Percentiles rank a stretch among this genome's conserved stretches.
Evolutionary conservation across 2,888 invertebrate genomes (phyloP).

Genomic region (Myopa tessellatipennis): DNA sequence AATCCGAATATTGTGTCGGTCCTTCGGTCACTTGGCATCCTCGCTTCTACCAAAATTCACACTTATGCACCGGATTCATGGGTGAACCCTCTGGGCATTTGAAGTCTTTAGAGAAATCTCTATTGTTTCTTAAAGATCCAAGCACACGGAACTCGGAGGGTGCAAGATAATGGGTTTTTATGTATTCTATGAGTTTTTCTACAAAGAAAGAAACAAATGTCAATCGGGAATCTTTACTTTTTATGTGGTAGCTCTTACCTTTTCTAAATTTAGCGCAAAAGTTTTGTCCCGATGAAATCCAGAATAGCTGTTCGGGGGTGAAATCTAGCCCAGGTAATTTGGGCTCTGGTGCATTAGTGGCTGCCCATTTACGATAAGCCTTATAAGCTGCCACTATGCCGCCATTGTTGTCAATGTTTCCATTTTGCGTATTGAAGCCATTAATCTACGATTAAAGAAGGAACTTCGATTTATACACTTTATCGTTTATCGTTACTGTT

Average conservation of each 20-base stretch:
- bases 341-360: slow-evolving; percentile 75
- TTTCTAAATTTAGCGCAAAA: slow-evolving; percentile 88
- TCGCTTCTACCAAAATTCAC: slow-evolving; percentile 85
- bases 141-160: slow-evolving; percentile 86
- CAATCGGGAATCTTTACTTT: neutral
- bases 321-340: slow-evolving; percentile 80
- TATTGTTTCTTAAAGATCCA: slow-evolving; percentile 92
- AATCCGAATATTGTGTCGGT: too few species aligned
- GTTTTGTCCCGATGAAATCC: slow-evolving; percentile 86
- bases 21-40: neutral
- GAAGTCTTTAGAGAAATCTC: slow-evolving; percentile 90
- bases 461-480: slow-evolving; percentile 70
- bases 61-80: slow-evolving; percentile 94
- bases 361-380: slow-evolving; percentile 82
- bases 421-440: slow-evolving; percentile 91
- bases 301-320: slow-evolving; percentile 80
- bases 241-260: slow-evolving; percentile 55
- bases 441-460: slow-evolving; percentile 75
- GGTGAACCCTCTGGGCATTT: slow-evolving; percentile 84
- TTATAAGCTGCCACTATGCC: slow-evolving; percentile 91
- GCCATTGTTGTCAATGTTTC: slow-evolving; percentile 95
- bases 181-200: slow-evolving; percentile 81
- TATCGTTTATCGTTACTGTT: slow-evolving; percentile 81
- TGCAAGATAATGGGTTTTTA: slow-evolving; percentile 84
- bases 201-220: slow-evolving; percentile 15